Evolutionary conservation across 2,888 invertebrate genomes (phyloP), one percentile per base, ranked within the genome.

Genomic region (Holacanthella duospinosa): DNA sequence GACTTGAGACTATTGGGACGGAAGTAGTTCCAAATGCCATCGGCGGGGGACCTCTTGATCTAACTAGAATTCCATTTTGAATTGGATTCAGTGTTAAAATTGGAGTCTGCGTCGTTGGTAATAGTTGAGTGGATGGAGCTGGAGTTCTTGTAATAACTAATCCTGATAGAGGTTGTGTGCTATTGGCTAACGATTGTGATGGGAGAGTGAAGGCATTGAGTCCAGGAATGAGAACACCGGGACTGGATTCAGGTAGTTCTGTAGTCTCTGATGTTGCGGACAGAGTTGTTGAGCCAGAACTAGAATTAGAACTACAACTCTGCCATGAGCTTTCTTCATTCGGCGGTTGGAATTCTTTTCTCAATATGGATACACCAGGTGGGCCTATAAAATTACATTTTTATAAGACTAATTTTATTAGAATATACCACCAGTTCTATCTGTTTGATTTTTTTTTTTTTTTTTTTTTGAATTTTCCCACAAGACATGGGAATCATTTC

Each of bases 251-350:
- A 9, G 19, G 71, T 53, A 68, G 64, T 55, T 73, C 72, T 48
- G 72, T 71, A 1, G 72, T 73, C 61, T 73, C 72, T 0, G 89
- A 89, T 26, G 89, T 87, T 0, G 91, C 91, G 6, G 91, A 91
- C 57, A 90, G 87, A 1, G 91, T 92, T 2, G 91, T 91, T 60
- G 90, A 91, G 9, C 91, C 91, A n/a, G 79, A 79, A 67, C 79
- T 80, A 24, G 79, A 79, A 55, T 72, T 70, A 24, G 73, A 73
- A 62, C 70, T 71, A 59, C 71, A 71, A 1, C 70, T 70, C 61
- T 72, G 71, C 72, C 71, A 71, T 9, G 72, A 72, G 26, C 66
- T 67, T 58, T 73, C 73, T 64, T 73, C 73, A 54, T 68, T 73
- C 1, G 71, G 73, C 19, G 73, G 73, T 62, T 71, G 73, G 59